These are phyloP conservation scores for Subacronicta megacephala DNA, from an alignment of 2,888 invertebrate genomes.

Conservation along the genomic window DNA sequence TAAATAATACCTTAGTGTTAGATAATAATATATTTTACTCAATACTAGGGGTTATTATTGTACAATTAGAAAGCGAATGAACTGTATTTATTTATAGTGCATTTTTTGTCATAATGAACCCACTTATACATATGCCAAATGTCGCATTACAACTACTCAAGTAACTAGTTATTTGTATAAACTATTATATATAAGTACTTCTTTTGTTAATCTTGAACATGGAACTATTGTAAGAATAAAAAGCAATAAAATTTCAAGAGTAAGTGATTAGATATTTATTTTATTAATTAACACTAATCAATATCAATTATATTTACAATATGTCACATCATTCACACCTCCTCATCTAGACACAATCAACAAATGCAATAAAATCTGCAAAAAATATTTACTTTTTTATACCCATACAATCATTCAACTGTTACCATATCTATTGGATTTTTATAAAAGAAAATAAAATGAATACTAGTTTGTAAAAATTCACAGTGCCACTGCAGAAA, in stretches of 20 bases:
- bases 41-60: conserved; percentile 26
- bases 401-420: conserved; percentile 62
- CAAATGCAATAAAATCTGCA: conserved; percentile 78
- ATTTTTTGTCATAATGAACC: conserved; percentile 16
- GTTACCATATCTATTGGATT: conserved; percentile 50
- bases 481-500: conserved; percentile 72
- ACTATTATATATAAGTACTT: conserved; percentile 20
- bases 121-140: neutral
- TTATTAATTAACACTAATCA: conserved; percentile 81
- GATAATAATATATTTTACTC: conserved; percentile 49
- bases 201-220: conserved; percentile 45
- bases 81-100: conserved; percentile 20
- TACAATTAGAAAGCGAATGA: conserved; percentile 7
- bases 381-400: conserved; percentile 67
- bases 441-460: conserved; percentile 60
- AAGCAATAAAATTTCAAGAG: conserved; percentile 59
- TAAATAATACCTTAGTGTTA: conserved; percentile 20
- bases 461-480: conserved; percentile 62
- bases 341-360: conserved; percentile 70
- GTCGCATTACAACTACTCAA: no score
- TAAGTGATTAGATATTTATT: conserved; percentile 76
- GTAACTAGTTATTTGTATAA: no score
- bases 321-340: conserved; percentile 69
- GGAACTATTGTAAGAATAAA: conserved; percentile 33
- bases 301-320: conserved; percentile 84